Evolutionary conservation across 2,797 vertebrate species (phyloP), one percentile per base, ranked within the genome.

Genomic region (Molossus molossus): DNA sequence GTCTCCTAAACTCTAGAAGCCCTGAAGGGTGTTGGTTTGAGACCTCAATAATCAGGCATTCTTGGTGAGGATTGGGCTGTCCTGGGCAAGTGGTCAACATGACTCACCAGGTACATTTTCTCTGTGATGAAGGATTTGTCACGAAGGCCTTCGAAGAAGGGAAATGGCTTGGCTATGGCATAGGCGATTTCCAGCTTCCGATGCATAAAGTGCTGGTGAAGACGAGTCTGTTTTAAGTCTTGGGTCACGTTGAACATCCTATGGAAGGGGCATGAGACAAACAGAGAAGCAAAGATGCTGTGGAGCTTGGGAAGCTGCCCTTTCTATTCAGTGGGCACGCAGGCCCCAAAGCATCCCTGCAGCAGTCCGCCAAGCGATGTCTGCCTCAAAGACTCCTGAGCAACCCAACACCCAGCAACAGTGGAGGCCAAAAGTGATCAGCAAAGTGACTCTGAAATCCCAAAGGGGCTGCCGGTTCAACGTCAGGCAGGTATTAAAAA

Each of bases 121-220:
- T 97, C 95, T 0, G 82, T 95, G 96, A 97, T 97, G 93, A 97
- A 82, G 57, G 40, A 25, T 2, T 79, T 96, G 93, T 97, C 97
- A 81, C 93, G 91, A 72, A 97, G 96, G 3, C 70, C 79, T 81
- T 97, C 97, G 0, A 97, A 87, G 94, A 97, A 97, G 60, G 97
- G 97, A 57, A 97, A 97, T 0, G 97, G 93, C 94, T 97, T 97
- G 62, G 72, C 3, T 64, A 97, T 97, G 93, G 97, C 96, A 14
- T 95, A 97, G 48, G 97, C 76, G 0, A 97, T 96, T 50, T 95
- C 83, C 53, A 97, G 29, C 57, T 97, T 97, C 40, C 27, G 91
- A 17, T 18, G 21, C 33, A 64, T 77, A 62, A 97, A 97, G 53
- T 97, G 97, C 60, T 90, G 94, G 27, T 62, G 75, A 60, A 97